phyloP scores from a whole-genome alignment of 1,140 invertebrate genomes.

The Medauroidea extradentata region DNA sequence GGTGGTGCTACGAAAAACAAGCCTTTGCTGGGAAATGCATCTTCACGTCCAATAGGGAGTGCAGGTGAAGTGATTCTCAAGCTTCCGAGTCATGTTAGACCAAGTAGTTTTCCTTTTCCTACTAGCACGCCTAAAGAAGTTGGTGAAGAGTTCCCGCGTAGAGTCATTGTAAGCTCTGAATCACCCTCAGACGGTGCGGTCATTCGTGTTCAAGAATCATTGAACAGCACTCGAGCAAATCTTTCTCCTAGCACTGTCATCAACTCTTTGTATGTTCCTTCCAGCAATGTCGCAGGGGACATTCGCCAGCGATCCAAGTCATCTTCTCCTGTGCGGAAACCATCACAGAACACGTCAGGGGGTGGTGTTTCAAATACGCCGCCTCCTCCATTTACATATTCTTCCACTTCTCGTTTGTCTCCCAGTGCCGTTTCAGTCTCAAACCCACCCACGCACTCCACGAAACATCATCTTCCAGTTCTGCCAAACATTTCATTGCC shows the following conservation, averaged over 20 bases:
- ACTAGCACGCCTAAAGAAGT: constrained; percentile 9
- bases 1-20: constrained; percentile 61
- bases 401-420: neutral
- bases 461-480: constrained; percentile 52
- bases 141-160: constrained; percentile 17
- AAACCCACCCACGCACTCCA: constrained; percentile 37
- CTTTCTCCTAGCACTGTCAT: neutral
- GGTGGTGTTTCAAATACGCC: neutral
- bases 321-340: neutral
- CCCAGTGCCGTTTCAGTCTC: neutral
- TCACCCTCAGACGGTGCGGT: constrained; percentile 70
- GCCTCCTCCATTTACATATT: neutral
- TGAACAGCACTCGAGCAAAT: neutral
- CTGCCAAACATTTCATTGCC: constrained; percentile 54
- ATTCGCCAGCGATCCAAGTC: neutral
- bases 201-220: constrained; percentile 39
- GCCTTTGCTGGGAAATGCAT: constrained; percentile 63
- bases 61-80: constrained; percentile 11
- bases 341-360: neutral
- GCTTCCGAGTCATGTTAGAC: neutral
- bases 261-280: neutral
- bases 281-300: neutral
- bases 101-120: neutral
- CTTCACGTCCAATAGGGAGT: constrained; percentile 43
- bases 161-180: constrained; percentile 62